Percentiles rank a stretch among this genome's conserved stretches.
Conservation (phyloP, 2,888 invertebrate genomes). For the Girardia tigrina region DNA sequence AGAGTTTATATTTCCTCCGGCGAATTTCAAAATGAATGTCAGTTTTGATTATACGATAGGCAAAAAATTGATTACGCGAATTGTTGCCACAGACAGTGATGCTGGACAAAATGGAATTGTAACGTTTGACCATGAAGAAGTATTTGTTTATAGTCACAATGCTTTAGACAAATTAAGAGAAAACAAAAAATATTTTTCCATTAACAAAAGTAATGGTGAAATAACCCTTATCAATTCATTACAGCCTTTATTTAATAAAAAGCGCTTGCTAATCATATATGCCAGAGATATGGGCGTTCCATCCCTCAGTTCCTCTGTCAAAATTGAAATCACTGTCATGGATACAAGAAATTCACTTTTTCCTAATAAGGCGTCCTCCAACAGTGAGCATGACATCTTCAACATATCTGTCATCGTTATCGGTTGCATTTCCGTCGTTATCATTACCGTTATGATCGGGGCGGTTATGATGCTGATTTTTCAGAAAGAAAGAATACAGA, state of each 20-base stretch:
- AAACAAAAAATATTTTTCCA: background rate
- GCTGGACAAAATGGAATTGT: background rate
- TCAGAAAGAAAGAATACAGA: background rate
- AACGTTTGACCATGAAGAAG: background rate
- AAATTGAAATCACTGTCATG: background rate
- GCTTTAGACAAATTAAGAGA: background rate
- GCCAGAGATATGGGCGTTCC: background rate
- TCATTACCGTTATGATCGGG: background rate
- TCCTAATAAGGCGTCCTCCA: background rate
- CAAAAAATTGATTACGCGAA: background rate
- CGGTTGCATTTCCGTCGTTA: background rate
- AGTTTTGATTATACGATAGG: slow-evolving; percentile 8
- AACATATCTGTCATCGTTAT: background rate
- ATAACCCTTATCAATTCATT: background rate
- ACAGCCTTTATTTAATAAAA: background rate
- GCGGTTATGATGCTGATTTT: slow-evolving; percentile 4
- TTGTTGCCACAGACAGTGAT: background rate
- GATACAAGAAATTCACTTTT: background rate
- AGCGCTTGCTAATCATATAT: background rate
- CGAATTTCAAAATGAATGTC: slow-evolving; percentile 6
- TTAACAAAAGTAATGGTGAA: background rate
- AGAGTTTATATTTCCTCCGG: background rate
- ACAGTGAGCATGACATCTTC: background rate
- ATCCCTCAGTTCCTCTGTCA: background rate
- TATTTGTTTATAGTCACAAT: background rate